Percentiles rank a stretch among this genome's conserved stretches.
Evolutionary conservation across 2,888 invertebrate species (phyloP).

Genomic region (Sminthurinus aureus): DNA sequence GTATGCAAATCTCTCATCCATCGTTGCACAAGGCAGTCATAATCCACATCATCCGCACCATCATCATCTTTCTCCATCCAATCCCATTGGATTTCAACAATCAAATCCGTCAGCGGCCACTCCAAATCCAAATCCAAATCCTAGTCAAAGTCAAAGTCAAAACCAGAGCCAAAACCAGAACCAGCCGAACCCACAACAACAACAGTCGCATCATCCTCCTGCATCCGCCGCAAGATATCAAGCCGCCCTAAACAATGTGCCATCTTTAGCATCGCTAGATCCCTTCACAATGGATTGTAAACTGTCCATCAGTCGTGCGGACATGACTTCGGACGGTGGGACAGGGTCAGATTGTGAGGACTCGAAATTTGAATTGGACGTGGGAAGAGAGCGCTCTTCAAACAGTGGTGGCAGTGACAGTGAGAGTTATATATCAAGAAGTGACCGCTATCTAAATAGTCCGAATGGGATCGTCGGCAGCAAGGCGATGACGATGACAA

Average conservation of each 20-base stretch:
- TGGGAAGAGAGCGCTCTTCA: conserved; percentile 55
- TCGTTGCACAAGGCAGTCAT: conserved; percentile 45
- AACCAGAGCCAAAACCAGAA: conserved; percentile 38
- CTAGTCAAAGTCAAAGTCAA: conserved; percentile 35
- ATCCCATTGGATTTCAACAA: neutral
- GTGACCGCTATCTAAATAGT: conserved; percentile 46
- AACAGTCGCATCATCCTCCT: conserved; percentile 26
- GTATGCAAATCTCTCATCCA: conserved; percentile 55
- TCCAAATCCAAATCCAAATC: neutral
- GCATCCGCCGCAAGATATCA: conserved; percentile 19
- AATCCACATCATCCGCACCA: neutral
- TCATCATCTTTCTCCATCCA: conserved; percentile 3
- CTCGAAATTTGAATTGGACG: conserved; percentile 57
- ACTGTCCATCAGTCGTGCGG: conserved; percentile 42
- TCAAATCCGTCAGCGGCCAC: neutral
- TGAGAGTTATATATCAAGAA: conserved; percentile 54
- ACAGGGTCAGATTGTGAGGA: conserved; percentile 58
- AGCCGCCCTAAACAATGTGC: conserved; percentile 10
- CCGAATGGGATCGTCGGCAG: conserved; percentile 5
- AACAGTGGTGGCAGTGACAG: conserved; percentile 56
- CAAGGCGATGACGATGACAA: too few species aligned
- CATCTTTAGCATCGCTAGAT: conserved; percentile 1
- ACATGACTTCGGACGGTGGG: conserved; percentile 51
- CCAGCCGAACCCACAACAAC: conserved; percentile 8
- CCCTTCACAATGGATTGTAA: conserved; percentile 30